Percentiles rank a stretch among this genome's conserved stretches.
These are phyloP conservation scores for Equus quagga DNA, from an alignment of 2,113 vertebrate genomes.

Conservation along the genomic window DNA sequence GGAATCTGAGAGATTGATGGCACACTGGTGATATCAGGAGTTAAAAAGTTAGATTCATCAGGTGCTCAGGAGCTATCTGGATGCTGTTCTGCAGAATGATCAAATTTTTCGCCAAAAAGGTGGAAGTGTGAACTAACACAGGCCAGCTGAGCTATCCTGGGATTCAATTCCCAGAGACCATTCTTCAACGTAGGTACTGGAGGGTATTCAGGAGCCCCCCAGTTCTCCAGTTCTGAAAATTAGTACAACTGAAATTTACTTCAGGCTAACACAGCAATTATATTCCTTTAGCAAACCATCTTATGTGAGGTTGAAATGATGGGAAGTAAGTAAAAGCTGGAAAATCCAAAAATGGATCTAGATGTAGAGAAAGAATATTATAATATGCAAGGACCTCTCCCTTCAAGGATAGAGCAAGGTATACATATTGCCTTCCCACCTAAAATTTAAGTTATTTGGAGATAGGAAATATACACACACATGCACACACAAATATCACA, in stretches of 20 bases:
- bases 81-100: background rate
- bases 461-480: background rate
- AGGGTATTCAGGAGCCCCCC: background rate
- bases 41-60: background rate
- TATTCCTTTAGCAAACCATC: background rate
- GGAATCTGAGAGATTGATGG: background rate
- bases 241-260: background rate
- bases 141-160: background rate
- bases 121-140: background rate
- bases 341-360: background rate
- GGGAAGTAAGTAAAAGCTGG: background rate
- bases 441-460: background rate
- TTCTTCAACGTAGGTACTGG: background rate
- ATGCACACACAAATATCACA: background rate
- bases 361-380: background rate
- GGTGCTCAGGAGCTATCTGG: background rate
- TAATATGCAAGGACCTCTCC: background rate
- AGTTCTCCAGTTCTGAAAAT: background rate
- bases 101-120: background rate
- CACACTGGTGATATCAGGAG: background rate
- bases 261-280: background rate
- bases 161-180: background rate
- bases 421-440: background rate
- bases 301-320: background rate
- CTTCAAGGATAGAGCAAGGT: background rate